Conservation (phyloP, 2,797 vertebrate species). For the Lagocephalus sceleratus region DNA sequence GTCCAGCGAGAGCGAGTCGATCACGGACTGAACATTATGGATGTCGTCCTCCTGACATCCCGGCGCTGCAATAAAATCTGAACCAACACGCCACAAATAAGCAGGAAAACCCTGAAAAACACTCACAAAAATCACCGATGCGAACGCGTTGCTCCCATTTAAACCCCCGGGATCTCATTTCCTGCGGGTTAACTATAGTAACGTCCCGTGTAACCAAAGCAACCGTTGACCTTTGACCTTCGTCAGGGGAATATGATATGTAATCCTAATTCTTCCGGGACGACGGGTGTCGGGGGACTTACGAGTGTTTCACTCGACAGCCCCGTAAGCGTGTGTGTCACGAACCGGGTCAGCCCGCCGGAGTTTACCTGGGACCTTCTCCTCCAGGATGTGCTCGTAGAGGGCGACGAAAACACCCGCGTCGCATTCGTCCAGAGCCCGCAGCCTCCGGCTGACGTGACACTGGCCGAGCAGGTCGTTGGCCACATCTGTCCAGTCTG, state of each 20-base stretch:
- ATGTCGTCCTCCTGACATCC: conserved; percentile 86
- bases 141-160: no score
- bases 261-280: no score
- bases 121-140: no score
- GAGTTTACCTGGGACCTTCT: conserved; percentile 88
- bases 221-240: no score
- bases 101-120: neutral
- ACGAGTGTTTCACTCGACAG: no score
- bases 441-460: conserved; percentile 78
- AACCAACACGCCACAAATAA: neutral
- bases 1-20: conserved; percentile 94
- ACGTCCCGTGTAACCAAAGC: no score
- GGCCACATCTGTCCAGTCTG: conserved; percentile 89
- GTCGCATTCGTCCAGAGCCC: conserved; percentile 82
- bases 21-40: conserved; percentile 92
- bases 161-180: no score
- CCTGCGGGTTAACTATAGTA: no score
- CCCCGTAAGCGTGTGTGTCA: no score
- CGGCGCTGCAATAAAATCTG: conserved; percentile 84
- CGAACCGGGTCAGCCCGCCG: no score
- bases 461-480: conserved; percentile 88
- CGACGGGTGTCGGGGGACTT: no score
- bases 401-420: conserved; percentile 84
- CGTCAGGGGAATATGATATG: no score
- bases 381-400: conserved; percentile 89